Evolutionary conservation across 1,140 invertebrate genomes (phyloP), one percentile per base, ranked within the genome.

Genomic region (Pogonus chalceus): DNA sequence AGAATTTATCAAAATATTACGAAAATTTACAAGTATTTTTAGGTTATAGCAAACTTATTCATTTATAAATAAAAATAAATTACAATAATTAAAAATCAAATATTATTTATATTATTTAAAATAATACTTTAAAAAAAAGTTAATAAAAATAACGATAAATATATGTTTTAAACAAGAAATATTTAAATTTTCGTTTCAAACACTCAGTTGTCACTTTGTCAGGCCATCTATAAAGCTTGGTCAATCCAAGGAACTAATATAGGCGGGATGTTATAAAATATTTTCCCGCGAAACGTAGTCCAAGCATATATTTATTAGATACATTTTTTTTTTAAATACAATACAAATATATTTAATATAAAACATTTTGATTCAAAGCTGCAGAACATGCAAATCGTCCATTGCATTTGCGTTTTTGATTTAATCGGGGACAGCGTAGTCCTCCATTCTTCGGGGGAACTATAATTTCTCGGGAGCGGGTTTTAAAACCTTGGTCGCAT

Each of bases 401-500:
- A 4, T 37, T 55, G 54, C 81, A 83, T 56, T 71, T 68, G 31
- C 76, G 71, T 46, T 70, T 72, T 59, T 78, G 75, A 2, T 66
- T 65, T 9, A 80, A 58, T 54, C 74, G 76, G 1, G 85, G 84
- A 58, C 88, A 90, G 9, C 78, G 62, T 58, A 70, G 74, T 0
- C 88, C 88, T 1, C 84, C 85, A 65, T 87, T 84, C 59, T 77
- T 68, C 0, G 85, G 70, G 48, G 51, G 65, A 60, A 80, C 72
- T 70, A 79, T 78, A 49, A 84, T 79, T 50, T 74, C 74, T 49
- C 85, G 68, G 14, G 69, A 77, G 57, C 82, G 74, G 39, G 73
- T 76, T 47, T 76, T 72, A 16, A 73, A 66, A 57, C 84, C 85
- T 2, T 68, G 60, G 1, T 86, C 87, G 64, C 90, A 92, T 21